Evolutionary conservation across 2,797 vertebrate genomes (phyloP).

Genomic region (Microctenopoma steveboyesi): DNA sequence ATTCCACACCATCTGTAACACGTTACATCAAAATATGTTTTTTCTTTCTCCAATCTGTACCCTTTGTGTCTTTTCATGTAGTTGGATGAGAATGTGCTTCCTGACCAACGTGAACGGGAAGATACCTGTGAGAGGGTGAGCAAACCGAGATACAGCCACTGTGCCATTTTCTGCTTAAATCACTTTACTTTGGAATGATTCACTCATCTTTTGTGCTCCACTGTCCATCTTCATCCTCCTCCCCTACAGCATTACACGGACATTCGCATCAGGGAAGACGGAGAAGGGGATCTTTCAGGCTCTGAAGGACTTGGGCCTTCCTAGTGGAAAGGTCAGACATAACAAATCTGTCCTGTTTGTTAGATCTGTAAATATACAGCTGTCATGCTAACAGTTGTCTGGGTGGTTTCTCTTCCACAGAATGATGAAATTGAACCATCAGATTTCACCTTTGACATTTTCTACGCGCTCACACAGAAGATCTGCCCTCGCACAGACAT

Average conservation of each 20-base stretch:
- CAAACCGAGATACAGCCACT: no score
- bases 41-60: background rate
- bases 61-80: constrained; percentile 55
- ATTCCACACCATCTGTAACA: no score
- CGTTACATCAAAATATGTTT: no score
- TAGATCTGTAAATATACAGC: background rate
- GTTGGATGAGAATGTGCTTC: constrained; percentile 99
- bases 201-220: background rate
- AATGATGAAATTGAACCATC: constrained; percentile 96
- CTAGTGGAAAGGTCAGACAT: constrained; percentile 94
- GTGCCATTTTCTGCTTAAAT: background rate
- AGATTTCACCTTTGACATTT: constrained; percentile 96
- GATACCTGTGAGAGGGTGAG: constrained; percentile 97
- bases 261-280: constrained; percentile 98
- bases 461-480: constrained; percentile 98
- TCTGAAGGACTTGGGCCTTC: constrained; percentile 96
- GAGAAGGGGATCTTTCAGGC: constrained; percentile 99
- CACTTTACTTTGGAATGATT: background rate
- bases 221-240: background rate
- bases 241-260: constrained; percentile 91
- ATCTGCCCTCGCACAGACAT: constrained; percentile 99
- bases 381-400: background rate
- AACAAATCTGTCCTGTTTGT: background rate
- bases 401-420: constrained; percentile 77
- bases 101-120: constrained; percentile 95